phyloP scores from a whole-genome alignment of 2,888 invertebrate species.

The Anarsia innoxiella region DNA sequence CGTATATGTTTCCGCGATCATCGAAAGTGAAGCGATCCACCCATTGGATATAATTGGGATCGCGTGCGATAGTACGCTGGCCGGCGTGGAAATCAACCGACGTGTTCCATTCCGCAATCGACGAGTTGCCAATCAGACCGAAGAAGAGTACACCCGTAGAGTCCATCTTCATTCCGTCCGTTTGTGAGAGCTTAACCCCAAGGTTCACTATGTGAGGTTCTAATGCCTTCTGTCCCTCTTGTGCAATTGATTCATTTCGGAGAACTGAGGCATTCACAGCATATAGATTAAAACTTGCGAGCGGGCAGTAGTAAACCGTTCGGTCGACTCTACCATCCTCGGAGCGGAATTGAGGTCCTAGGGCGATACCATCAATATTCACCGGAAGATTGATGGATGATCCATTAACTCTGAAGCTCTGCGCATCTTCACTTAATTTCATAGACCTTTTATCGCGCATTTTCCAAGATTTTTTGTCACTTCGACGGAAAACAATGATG shows the following conservation, averaged over 20 bases:
- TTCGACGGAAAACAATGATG: constrained; percentile 80
- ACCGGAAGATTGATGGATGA: constrained; percentile 74
- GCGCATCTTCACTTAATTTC: constrained; percentile 75
- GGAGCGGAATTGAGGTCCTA: constrained; percentile 75
- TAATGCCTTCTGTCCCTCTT: constrained; percentile 42
- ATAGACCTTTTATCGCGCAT: constrained; percentile 78
- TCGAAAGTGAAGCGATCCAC: constrained; percentile 82
- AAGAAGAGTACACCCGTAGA: constrained; percentile 80
- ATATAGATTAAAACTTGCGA: constrained; percentile 81
- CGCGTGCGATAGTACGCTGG: constrained; percentile 79
- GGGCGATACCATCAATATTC: constrained; percentile 81
- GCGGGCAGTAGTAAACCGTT: constrained; percentile 80
- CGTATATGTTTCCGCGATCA: constrained; percentile 78
- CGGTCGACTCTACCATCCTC: constrained; percentile 50
- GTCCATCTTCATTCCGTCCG: constrained; percentile 86
- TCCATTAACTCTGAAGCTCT: constrained; percentile 76
- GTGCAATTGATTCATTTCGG: constrained; percentile 66
- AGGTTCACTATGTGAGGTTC: constrained; percentile 73
- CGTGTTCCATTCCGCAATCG: constrained; percentile 82
- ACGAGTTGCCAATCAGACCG: constrained; percentile 80
- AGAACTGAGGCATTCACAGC: constrained; percentile 78
- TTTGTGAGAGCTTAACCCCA: constrained; percentile 79
- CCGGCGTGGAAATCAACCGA: constrained; percentile 72
- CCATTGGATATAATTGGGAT: constrained; percentile 82
- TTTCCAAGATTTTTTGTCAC: constrained; percentile 81